Evolutionary conservation across 2,113 vertebrate genomes (phyloP).

Genomic region (Nesospiza acunhae): DNA sequence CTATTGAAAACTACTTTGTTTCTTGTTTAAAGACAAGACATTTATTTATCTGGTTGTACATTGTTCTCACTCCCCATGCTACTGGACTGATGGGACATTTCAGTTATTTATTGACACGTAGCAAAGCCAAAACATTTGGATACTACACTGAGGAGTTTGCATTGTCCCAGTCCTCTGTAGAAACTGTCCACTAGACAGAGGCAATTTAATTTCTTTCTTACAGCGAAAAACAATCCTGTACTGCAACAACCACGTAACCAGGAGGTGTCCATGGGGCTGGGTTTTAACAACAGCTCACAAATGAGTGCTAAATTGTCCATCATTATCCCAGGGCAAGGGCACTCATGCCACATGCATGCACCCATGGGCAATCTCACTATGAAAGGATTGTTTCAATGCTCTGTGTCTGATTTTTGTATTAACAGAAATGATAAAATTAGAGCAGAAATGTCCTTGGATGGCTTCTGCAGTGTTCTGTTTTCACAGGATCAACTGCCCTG

Average conservation of each 20-base stretch:
- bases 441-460: neutral
- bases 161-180: neutral
- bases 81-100: neutral
- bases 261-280: neutral
- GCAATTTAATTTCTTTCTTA: neutral
- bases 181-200: neutral
- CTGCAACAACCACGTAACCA: neutral
- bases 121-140: neutral
- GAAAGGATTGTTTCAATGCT: neutral
- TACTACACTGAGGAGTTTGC: neutral
- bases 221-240: neutral
- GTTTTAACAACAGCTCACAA: neutral
- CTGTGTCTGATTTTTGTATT: neutral
- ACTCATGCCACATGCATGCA: neutral
- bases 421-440: neutral
- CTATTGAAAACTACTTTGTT: neutral
- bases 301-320: neutral
- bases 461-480: neutral
- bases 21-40: neutral
- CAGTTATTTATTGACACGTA: neutral
- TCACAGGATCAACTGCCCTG: neutral
- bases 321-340: neutral
- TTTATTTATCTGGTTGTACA: constrained; percentile 1
- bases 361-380: accelerated
- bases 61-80: constrained; percentile 24